Evolutionary conservation across 2,888 invertebrate genomes (phyloP), one percentile per base, ranked within the genome.

Genomic region (Cenopis cana): DNA sequence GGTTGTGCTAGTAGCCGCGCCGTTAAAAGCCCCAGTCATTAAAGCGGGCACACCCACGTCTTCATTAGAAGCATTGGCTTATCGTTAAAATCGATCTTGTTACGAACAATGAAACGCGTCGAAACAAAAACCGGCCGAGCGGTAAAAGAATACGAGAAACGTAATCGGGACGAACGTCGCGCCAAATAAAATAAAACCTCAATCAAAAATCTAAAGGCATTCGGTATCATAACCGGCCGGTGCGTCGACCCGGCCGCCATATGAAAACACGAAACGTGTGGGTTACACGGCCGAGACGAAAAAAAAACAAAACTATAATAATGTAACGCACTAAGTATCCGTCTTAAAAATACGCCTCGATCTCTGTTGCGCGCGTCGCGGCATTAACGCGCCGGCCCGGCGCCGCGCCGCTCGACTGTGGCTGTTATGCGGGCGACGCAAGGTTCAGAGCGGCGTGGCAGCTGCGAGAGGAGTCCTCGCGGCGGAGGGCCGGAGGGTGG

Each of bases 291-390:
- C 86, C 85, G 86, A 85, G 83, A 80, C 80, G 76, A 77, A 87
- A 89, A 89, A n/a, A 89, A 89, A 90, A 89, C 88, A 87, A 88
- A 90, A 89, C 83, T 89, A 88, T 89, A 90, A 91, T 91, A 91
- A 91, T 91, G 90, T 90, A 91, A 91, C 90, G 89, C 89, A 90
- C 91, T 91, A 90, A 93, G 91, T 91, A 91, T 91, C 89, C 89
- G 89, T 90, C 91, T 93, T 91, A 89, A 90, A 90, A 89, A 90
- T 91, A 91, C 90, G 89, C 87, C 89, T 89, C 88, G 89, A 87
- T 87, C 87, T 85, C 81, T 80, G 86, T 83, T 88, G 89, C 87
- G 90, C 89, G 89, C 89, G 89, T 85, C 89, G 89, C 85, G 83
- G 88, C 83, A 85, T 87, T 87, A 89, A 82, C 89, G 86, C 85